Conservation (phyloP, 2,797 vertebrate species). For the Sebastes aleutianus region DNA sequence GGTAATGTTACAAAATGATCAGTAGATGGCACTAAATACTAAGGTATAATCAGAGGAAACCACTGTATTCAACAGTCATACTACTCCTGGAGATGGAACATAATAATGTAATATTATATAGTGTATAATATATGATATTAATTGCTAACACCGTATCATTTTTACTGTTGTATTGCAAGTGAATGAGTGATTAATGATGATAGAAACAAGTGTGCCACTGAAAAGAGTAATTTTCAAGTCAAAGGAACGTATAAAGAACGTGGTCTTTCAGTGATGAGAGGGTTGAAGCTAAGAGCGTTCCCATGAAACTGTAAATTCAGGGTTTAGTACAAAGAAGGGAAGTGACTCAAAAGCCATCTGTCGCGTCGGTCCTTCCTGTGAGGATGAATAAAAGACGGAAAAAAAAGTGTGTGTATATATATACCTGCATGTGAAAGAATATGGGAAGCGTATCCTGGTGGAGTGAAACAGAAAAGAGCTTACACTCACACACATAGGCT, state of each 20-base stretch:
- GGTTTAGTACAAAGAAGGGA: conserved; percentile 36
- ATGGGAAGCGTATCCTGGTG: conserved; percentile 25
- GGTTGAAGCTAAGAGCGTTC: conserved; percentile 51
- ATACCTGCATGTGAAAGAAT: conserved; percentile 22
- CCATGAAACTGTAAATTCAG: conserved; percentile 42
- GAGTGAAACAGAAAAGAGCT: conserved; percentile 15
- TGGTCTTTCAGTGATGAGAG: conserved; percentile 25
- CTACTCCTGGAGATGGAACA: not conserved
- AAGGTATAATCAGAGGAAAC: conserved; percentile 9
- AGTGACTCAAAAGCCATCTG: conserved; percentile 63
- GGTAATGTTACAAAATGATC: conserved; percentile 14
- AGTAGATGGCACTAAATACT: conserved; percentile 55
- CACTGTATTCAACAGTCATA: not conserved
- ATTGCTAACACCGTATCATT: not conserved
- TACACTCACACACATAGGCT: not conserved
- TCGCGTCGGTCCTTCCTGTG: conserved; percentile 41
- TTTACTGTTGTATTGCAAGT: not conserved
- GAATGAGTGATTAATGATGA: conserved; percentile 25
- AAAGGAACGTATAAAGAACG: conserved; percentile 21
- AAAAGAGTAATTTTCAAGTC: conserved; percentile 37
- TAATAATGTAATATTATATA: not conserved
- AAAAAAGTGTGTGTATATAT: conserved; percentile 14
- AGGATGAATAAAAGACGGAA: conserved; percentile 47
- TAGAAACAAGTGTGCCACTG: not conserved
- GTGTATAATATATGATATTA: conserved; percentile 3